A percentile compares a stretch with the other conserved stretches of the same genome.
These are phyloP conservation scores for Redunca redunca DNA, from an alignment of 2,113 vertebrate species.

Conservation along the genomic window DNA sequence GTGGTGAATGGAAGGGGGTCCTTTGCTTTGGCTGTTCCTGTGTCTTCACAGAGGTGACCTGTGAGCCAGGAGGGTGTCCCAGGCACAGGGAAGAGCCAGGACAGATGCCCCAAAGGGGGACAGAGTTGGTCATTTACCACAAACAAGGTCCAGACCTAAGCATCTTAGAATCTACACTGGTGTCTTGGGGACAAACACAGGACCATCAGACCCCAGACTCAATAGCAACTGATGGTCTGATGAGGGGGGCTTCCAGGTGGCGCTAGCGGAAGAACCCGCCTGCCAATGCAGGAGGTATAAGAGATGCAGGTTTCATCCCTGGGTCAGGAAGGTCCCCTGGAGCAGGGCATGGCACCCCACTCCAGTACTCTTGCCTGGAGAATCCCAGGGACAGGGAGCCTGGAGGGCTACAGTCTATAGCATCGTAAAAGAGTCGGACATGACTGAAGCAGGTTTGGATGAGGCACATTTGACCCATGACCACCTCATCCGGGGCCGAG, in stretches of 20 bases:
- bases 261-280: background rate
- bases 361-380: background rate
- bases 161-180: background rate
- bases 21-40: background rate
- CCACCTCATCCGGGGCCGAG: background rate
- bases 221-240: background rate
- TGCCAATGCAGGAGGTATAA: background rate
- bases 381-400: background rate
- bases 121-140: background rate
- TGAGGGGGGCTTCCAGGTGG: background rate
- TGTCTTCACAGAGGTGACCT: background rate
- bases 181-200: background rate
- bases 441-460: fast-evolving
- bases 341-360: background rate
- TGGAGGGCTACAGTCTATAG: background rate
- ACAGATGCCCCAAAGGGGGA: background rate
- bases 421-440: background rate
- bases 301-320: background rate
- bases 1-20: fast-evolving
- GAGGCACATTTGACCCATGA: no score
- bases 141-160: background rate
- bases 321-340: background rate
- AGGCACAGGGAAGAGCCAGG: background rate
- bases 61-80: background rate
- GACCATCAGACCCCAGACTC: background rate